Evolutionary conservation across 2,797 vertebrate genomes (phyloP).

Genomic region (Coilia nasus): DNA sequence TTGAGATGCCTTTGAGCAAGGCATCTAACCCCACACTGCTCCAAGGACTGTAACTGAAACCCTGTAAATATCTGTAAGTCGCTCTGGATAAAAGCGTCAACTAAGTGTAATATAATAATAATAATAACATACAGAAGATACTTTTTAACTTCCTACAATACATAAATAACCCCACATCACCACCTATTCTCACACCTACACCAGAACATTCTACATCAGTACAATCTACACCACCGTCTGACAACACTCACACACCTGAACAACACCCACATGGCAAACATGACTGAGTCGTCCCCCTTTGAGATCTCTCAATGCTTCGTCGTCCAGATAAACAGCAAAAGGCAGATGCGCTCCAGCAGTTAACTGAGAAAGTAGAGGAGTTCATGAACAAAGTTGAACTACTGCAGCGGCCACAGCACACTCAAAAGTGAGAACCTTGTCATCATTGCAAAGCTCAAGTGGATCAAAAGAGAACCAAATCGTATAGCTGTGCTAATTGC

Average conservation of each 20-base stretch:
- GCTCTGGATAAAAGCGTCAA: too few species aligned
- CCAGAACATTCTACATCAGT: background rate
- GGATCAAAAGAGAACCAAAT: background rate
- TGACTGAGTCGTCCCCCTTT: too few species aligned
- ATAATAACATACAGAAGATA: constrained; percentile 31
- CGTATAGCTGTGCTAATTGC: constrained; percentile 42
- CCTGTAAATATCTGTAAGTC: too few species aligned
- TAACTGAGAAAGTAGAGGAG: constrained; percentile 34
- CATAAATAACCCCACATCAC: constrained; percentile 5
- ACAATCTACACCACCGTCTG: background rate
- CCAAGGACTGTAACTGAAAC: too few species aligned
- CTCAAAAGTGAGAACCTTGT: background rate
- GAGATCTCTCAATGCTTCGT: background rate
- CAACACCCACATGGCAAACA: background rate
- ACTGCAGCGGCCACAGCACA: background rate
- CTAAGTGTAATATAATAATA: too few species aligned
- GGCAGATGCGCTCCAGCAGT: constrained; percentile 19
- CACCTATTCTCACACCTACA: background rate
- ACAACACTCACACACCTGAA: background rate
- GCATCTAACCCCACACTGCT: too few species aligned
- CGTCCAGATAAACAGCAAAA: background rate
- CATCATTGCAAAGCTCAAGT: background rate
- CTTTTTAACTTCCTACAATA: background rate
- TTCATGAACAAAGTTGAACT: constrained; percentile 15
- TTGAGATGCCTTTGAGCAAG: too few species aligned